These are phyloP conservation scores for Nemapogon koenigi DNA, from an alignment of 2,888 invertebrate genomes.

Conservation along the genomic window DNA sequence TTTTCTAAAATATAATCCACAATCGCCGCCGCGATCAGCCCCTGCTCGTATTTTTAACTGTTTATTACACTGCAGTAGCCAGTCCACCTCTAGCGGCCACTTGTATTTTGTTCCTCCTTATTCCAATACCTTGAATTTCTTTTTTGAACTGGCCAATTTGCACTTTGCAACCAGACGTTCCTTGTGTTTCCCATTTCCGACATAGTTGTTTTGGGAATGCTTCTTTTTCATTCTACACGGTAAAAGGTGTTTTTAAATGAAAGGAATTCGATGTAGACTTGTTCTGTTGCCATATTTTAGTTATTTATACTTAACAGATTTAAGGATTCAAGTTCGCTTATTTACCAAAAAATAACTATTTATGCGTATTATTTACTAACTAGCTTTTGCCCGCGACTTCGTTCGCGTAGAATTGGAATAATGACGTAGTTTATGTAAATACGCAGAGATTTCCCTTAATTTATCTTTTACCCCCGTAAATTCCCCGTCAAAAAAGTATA, in stretches of 20 bases:
- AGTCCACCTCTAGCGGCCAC: conserved; percentile 10
- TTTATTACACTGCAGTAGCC: conserved; percentile 42
- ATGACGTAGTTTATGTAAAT: no score
- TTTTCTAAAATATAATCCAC: conserved; percentile 36
- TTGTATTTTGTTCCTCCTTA: conserved; percentile 9
- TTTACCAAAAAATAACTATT: no score
- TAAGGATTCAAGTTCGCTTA: no score
- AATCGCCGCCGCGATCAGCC: conserved; percentile 37
- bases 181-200: conserved; percentile 41
- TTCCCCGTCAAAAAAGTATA: no score
- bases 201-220: conserved; percentile 2
- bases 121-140: conserved; percentile 10
- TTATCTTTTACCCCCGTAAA: no score
- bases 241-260: not conserved
- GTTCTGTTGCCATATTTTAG: no score
- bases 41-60: conserved; percentile 42
- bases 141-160: conserved; percentile 32
- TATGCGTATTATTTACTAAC: no score
- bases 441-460: no score
- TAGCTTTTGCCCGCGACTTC: no score
- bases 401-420: no score
- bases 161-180: conserved; percentile 34
- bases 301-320: no score
- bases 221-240: not conserved
- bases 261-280: no score